phyloP scores from a whole-genome alignment of 2,888 invertebrate species.

The Calameuta pallipes region DNA sequence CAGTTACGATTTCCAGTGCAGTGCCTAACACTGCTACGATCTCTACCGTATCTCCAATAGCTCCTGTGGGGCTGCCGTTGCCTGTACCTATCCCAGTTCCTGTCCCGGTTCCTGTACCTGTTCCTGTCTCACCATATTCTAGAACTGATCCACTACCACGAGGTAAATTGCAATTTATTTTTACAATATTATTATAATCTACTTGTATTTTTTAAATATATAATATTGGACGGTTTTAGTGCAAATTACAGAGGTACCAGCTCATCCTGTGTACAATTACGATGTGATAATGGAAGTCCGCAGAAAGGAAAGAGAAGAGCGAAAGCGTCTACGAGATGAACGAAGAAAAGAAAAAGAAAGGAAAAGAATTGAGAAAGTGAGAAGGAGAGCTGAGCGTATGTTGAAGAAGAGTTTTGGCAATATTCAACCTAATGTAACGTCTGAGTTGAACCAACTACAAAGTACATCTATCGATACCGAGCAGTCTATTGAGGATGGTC shows the following conservation, averaged over 20 bases:
- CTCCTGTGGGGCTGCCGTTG: conserved; percentile 24
- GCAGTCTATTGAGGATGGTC: neutral
- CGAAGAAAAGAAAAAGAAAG: conserved; percentile 56
- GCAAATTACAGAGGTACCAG: conserved; percentile 31
- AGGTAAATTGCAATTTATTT: conserved; percentile 29
- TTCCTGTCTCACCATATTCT: conserved; percentile 17
- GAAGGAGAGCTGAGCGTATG: conserved; percentile 46
- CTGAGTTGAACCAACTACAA: neutral
- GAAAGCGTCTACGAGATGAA: conserved; percentile 52
- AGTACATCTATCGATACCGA: neutral
- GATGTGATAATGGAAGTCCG: conserved; percentile 61
- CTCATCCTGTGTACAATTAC: conserved; percentile 61
- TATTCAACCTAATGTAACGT: neutral
- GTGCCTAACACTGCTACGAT: conserved; percentile 1
- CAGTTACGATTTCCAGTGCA: conserved; percentile 24
- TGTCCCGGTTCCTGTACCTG: conserved; percentile 2
- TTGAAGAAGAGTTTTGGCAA: conserved; percentile 15
- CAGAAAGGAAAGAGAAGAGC: conserved; percentile 58
- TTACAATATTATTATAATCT: neutral
- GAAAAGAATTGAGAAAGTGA: conserved; percentile 52
- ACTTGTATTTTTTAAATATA: neutral
- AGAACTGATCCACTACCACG: conserved; percentile 39
- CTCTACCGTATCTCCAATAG: neutral
- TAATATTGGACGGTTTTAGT: neutral
- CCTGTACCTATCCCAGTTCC: conserved; percentile 19